These are phyloP conservation scores for Eremobia ochroleuca DNA, from an alignment of 2,888 invertebrate genomes.

Conservation along the genomic window DNA sequence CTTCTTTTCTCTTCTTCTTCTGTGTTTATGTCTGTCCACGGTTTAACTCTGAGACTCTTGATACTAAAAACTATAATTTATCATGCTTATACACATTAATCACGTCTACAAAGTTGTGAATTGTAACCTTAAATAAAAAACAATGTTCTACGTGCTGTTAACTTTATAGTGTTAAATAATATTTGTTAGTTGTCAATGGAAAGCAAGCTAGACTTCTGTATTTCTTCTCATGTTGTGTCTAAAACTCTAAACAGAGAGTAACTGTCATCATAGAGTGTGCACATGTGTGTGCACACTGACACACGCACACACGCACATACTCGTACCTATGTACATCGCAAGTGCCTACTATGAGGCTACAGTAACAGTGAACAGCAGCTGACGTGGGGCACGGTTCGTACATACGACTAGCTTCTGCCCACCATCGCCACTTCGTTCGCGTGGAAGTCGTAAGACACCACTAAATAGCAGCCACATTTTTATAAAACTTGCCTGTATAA, in stretches of 20 bases:
- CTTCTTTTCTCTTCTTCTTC: no score
- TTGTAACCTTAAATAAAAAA: no score
- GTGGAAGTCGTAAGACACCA: background rate
- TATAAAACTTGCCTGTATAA: background rate
- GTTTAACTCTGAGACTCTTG: background rate
- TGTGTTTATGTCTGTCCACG: background rate
- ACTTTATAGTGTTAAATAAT: background rate
- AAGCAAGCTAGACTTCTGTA: slow-evolving; percentile 6
- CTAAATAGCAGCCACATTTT: background rate
- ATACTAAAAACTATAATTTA: background rate
- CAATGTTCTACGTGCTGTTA: no score
- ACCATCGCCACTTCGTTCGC: no score
- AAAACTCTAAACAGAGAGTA: background rate
- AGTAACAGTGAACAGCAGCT: background rate
- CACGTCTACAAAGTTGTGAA: background rate
- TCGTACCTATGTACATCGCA: no score
- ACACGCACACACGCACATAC: background rate
- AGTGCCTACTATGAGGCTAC: background rate
- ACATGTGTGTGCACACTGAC: background rate
- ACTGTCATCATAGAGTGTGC: background rate
- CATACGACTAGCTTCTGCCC: background rate
- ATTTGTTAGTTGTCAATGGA: background rate
- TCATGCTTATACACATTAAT: background rate
- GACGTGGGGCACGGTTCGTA: background rate
- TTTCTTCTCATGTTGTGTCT: no score